These are phyloP conservation scores for Gobiocypris rarus DNA, from an alignment of 2,113 vertebrate genomes.

Conservation along the genomic window DNA sequence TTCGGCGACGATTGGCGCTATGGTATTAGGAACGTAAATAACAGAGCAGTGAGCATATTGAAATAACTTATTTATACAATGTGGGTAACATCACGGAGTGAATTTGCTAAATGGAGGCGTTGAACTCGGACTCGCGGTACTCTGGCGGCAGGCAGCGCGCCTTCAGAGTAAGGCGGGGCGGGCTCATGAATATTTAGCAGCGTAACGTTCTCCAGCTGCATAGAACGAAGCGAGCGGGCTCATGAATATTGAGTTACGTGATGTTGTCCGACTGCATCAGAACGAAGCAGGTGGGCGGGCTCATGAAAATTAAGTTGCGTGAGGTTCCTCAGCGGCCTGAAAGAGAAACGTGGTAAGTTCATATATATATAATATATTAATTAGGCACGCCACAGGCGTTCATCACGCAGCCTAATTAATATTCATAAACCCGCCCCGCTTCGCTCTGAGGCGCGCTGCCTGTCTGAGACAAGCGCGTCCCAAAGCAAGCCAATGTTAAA, in stretches of 20 bases:
- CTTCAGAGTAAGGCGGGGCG: slow-evolving; percentile 60
- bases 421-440: slow-evolving; percentile 67
- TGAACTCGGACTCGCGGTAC: slow-evolving; percentile 38
- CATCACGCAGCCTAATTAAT: slow-evolving; percentile 1
- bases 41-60: neutral
- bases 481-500: slow-evolving; percentile 39
- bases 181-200: slow-evolving; percentile 48
- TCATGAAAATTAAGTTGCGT: slow-evolving; percentile 33
- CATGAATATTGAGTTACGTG: neutral
- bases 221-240: slow-evolving; percentile 52
- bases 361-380: slow-evolving; percentile 36
- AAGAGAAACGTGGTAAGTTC: neutral
- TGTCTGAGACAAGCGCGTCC: slow-evolving; percentile 51
- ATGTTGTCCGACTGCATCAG: neutral
- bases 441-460: slow-evolving; percentile 61
- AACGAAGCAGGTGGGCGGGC: slow-evolving; percentile 34
- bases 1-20: neutral
- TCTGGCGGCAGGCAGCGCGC: slow-evolving; percentile 54
- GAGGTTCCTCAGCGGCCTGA: neutral
- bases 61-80: neutral
- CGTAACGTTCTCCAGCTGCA: slow-evolving; percentile 28
- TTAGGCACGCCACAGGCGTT: neutral
- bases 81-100: neutral
- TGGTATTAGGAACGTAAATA: too few relatives aligned
- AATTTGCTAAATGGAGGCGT: slow-evolving; percentile 20